Conservation (phyloP, 2,888 invertebrate species). For the Polyommatus icarus region DNA sequence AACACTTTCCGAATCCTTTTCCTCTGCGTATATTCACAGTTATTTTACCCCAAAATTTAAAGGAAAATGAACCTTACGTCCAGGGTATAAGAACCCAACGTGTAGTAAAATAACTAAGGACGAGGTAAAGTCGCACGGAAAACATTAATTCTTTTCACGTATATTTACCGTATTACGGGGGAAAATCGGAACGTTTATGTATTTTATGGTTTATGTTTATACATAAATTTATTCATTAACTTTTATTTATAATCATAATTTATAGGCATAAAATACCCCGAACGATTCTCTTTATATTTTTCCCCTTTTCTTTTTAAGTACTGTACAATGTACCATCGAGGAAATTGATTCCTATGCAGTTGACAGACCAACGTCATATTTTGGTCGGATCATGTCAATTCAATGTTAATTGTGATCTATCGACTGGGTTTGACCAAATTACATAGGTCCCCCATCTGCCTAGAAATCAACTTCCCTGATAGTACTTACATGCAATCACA, state of each 20-base stretch:
- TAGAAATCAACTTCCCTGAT: too few relatives aligned
- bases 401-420: too few relatives aligned
- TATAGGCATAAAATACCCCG: too few relatives aligned
- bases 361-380: too few relatives aligned
- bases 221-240: not conserved
- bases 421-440: too few relatives aligned
- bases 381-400: too few relatives aligned
- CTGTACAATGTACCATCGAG: too few relatives aligned
- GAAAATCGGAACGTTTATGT: not conserved
- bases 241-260: not conserved
- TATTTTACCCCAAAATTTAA: not conserved
- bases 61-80: not conserved
- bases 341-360: too few relatives aligned
- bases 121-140: not conserved
- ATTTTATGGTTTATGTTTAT: not conserved
- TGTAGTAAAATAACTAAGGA: not conserved
- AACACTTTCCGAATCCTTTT: not conserved
- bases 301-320: too few relatives aligned
- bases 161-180: slow-evolving; percentile 12
- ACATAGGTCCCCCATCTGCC: too few relatives aligned
- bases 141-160: slow-evolving; percentile 23
- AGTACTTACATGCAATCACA: too few relatives aligned
- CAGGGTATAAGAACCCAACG: not conserved
- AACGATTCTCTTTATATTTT: too few relatives aligned
- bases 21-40: not conserved